Base-by-base conservation (phyloP, 2,888 invertebrate species). In the Nasonovia ribisnigri region DNA sequence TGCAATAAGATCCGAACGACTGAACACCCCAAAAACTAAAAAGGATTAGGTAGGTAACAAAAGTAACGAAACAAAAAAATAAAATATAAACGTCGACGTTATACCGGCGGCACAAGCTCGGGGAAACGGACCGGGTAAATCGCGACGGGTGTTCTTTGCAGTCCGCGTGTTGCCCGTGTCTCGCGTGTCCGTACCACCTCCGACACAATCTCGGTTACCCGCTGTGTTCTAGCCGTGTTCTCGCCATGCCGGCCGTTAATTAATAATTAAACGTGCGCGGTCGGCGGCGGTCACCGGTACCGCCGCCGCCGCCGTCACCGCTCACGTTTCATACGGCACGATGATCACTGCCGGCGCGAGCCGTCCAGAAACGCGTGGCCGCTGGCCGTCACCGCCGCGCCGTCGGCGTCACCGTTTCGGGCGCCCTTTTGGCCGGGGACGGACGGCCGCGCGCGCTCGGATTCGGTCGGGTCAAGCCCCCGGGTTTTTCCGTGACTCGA, bases 401-500 rank as follows among this genome's bases (percentile, higher is more conserved):
- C 46, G 46, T 4, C 54, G 43, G 36, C 89, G 89, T 60, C 89
- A n/a, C 29, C 86, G 36, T 67, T 88, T 88, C 87, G 48, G 92
- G 92, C 92, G 92, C 92, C 92, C 67, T 88, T 92, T 88, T 67
- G 91, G 91, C 91, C 88, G 92, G 92, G 67, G 1, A 92, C 88
- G 77, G 48, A 60, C 89, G 92, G 57, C 86, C 29, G 84, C 46
- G 54, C 90, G 91, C 92, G 87, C 91, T 51, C 84, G 67, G 84
- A 84, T 89, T 84, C 89, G 57, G 89, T 84, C 90, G 93, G 90
- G 93, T 93, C 93, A 93, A 93, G 93, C 90, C 86, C 93, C 93
- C 93, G 84, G 93, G 90, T 90, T 93, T 93, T 93, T 24, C 60
- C 89, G 36, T 96, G 57, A 60, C 57, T 86, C 91, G 86, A 46